Evolutionary conservation across 2,797 vertebrate species (phyloP), one percentile per base, ranked within the genome.

Genomic region (Arremon aurantiirostris): DNA sequence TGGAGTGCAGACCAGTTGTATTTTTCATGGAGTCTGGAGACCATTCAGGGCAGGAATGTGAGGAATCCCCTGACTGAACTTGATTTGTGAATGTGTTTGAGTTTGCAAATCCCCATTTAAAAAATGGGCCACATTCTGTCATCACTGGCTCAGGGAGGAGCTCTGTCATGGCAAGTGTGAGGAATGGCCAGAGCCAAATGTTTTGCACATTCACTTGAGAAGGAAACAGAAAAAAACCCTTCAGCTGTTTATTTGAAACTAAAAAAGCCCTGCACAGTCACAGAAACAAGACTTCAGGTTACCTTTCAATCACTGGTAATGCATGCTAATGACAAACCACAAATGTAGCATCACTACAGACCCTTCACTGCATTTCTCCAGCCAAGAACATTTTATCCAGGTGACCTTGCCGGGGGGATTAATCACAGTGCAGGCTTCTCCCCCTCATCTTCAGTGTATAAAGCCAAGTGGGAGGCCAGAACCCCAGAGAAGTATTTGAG

Each of bases 1-100:
- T 81, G 87, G 89, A 80, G 46, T 50, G 37, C 89, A 95, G 79
- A 79, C 28, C 66, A 83, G 59, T 65, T 77, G 34, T 57, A 77
- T 81, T 91, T 94, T 86, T 72, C 79, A 86, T n/a, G 42, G 50
- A 80, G 63, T 69, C 85, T 88, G 79, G 79, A 95, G 61, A 90
- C 37, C 41, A 69, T 83, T 79, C 61, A 65, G 59, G 44, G 37
- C 41, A 90, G 55, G 82, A 93, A 93, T 76, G 87, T 76, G 56
- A 82, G 39, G 84, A 93, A 94, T 89, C 76, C 89, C 55, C 72
- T 49, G 35, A 56, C 35, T 82, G 55, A 85, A 86, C 46, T 37
- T 93, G 59, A 91, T 95, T 72, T 83, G 76, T 85, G 79, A 81
- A 69, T 83, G 42, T 59, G 41, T 92, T 88, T 75, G 34, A 66